Percentiles rank a stretch among this genome's conserved stretches.
Evolutionary conservation across 2,113 vertebrate species (phyloP).

Genomic region (Casuarius casuarius): DNA sequence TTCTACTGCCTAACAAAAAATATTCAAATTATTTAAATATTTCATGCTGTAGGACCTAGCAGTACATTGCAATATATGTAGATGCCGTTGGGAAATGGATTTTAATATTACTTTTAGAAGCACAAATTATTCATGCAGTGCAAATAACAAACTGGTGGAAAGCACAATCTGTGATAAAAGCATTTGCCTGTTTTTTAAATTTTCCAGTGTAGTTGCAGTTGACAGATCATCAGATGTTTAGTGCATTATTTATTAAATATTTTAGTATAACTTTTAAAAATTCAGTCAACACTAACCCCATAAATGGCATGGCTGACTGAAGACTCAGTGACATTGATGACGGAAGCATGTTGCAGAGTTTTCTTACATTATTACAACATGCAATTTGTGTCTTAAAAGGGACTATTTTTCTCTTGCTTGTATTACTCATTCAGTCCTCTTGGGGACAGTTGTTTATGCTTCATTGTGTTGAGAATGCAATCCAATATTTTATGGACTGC

Average conservation of each 20-base stretch:
- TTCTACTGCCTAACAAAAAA: background rate
- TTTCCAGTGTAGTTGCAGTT: background rate
- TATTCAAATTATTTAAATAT: slow-evolving; percentile 63
- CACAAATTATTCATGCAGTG: slow-evolving; percentile 51
- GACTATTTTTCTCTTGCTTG: background rate
- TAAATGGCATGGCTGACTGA: slow-evolving; percentile 1
- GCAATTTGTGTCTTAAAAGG: background rate
- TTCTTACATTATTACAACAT: background rate
- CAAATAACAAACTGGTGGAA: slow-evolving; percentile 23
- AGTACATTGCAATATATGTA: background rate
- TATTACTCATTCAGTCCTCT: background rate
- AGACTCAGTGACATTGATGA: background rate
- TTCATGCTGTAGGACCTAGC: slow-evolving; percentile 14
- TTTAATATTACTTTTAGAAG: slow-evolving; percentile 60
- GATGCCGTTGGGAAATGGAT: slow-evolving; percentile 24
- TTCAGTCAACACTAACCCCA: slow-evolving; percentile 28
- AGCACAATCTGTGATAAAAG: background rate
- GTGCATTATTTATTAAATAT: slow-evolving; percentile 61
- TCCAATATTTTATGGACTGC: background rate
- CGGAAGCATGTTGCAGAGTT: background rate
- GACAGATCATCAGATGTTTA: slow-evolving; percentile 51
- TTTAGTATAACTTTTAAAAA: slow-evolving; percentile 49
- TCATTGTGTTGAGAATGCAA: background rate
- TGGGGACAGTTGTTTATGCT: background rate
- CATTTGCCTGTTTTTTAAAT: slow-evolving; percentile 25